Percentiles rank a stretch among this genome's conserved stretches.
These are phyloP conservation scores for Chamaea fasciata DNA, from an alignment of 2,113 vertebrate genomes.

Conservation along the genomic window DNA sequence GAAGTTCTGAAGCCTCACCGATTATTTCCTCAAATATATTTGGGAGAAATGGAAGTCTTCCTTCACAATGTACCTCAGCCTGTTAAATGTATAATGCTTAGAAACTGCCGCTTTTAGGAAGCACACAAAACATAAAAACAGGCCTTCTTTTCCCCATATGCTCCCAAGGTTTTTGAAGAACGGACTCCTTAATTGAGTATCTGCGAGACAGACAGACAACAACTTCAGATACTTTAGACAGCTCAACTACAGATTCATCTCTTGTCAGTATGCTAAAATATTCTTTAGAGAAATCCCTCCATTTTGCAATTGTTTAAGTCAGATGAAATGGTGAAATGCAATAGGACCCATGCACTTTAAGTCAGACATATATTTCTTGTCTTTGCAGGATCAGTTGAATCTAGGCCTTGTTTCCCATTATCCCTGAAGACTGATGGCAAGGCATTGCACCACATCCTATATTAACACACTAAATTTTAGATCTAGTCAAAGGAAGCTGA, in stretches of 20 bases:
- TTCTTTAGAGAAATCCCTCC: neutral
- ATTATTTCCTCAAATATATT: neutral
- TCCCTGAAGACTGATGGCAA: neutral
- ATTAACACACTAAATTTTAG: neutral
- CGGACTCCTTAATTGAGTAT: neutral
- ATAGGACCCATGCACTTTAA: neutral
- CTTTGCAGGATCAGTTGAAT: neutral
- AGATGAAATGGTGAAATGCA: fast-evolving
- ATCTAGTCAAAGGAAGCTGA: neutral
- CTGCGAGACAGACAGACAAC: neutral
- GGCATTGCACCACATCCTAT: neutral
- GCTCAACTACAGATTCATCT: neutral
- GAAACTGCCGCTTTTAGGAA: neutral
- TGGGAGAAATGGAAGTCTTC: neutral
- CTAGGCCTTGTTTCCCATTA: neutral
- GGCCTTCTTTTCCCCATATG: fast-evolving
- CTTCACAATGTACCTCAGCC: neutral
- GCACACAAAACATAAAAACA: neutral
- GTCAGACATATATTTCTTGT: neutral
- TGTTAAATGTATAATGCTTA: neutral
- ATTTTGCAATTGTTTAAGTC: neutral
- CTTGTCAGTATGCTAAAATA: neutral
- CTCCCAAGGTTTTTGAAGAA: neutral
- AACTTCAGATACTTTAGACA: neutral
- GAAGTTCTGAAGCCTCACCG: neutral